phyloP scores from a whole-genome alignment of 1,140 invertebrate species.

The Zelostemma sp. region DNA sequence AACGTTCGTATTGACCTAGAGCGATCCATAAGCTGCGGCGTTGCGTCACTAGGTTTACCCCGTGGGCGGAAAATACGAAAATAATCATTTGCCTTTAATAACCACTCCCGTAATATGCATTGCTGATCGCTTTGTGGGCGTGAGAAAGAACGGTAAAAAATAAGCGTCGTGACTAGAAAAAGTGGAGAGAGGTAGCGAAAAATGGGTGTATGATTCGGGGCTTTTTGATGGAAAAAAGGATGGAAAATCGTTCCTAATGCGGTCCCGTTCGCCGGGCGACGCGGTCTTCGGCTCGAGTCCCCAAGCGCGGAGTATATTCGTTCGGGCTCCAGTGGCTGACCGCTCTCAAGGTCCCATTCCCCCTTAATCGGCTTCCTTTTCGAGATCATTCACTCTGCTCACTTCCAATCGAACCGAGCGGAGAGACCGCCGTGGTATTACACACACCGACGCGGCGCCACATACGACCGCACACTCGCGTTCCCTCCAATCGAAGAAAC shows the following conservation, averaged over 20 bases:
- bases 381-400: constrained; percentile 61
- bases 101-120: not conserved
- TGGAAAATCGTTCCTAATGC: constrained; percentile 5
- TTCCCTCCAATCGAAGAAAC: constrained; percentile 36
- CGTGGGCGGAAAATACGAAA: not conserved
- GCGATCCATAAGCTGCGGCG: not conserved
- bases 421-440: constrained; percentile 12
- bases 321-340: constrained; percentile 57
- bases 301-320: constrained; percentile 16
- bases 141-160: constrained; percentile 2
- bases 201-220: too few species aligned
- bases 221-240: not conserved
- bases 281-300: constrained; percentile 17
- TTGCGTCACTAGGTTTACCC: not conserved
- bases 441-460: constrained; percentile 14
- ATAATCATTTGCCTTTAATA: not conserved
- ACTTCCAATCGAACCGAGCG: constrained; percentile 58
- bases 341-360: constrained; percentile 64
- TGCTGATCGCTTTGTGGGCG: not conserved
- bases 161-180: too few species aligned
- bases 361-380: constrained; percentile 60
- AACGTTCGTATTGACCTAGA: not conserved
- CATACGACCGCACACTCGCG: not conserved
- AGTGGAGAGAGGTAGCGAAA: too few species aligned
- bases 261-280: constrained; percentile 4